Evolutionary conservation across 2,797 vertebrate genomes (phyloP), one percentile per base, ranked within the genome.

Genomic region (Lemur catta): DNA sequence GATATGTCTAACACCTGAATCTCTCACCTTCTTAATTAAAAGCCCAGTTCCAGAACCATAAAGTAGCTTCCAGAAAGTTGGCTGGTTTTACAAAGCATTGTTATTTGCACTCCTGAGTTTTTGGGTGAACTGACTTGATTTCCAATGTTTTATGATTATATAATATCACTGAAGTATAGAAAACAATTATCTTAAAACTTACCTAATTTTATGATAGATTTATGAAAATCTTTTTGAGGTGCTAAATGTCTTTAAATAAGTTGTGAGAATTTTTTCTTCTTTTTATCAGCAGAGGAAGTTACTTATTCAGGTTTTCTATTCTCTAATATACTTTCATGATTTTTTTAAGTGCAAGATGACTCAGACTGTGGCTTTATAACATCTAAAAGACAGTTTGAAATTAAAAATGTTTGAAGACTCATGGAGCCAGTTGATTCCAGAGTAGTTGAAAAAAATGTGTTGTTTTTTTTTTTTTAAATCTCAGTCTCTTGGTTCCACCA

Each of bases 11-110:
- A 65, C 50, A 14, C n/a, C n/a, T 41, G 57, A 74, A 43, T 95
- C n/a, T 76, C 52, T 96, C 28, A 48, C 12, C 59, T 85, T 94
- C 81, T 93, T 78, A 93, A 94, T 84, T 84, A 75, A 81, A 94
- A 84, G 12, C 50, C 41, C 35, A 87, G 17, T 74, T 18, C 12
- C 6, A 82, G 18, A 80, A 4, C 67, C 50, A 57, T 24, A 28
- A 1, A 90, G 30, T 69, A 81, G 74, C 17, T 79, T 85, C 61
- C 13, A 59, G 48, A 93, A 71, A 88, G 65, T 2, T n/a, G 20
- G 12, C 10, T 24, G 18, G 1, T 74, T 84, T 24, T 76, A 88
- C 28, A 72, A 80, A 88, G 18, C 8, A 17, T 43, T 76, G 8
- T 50, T 71, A 61, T 55, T 80, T 90, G 1, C 1, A 48, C 7